A percentile compares a stretch with the other conserved stretches of the same genome.
These are phyloP conservation scores for Erethizon dorsatum DNA, from an alignment of 2,797 vertebrate species.

Conservation along the genomic window DNA sequence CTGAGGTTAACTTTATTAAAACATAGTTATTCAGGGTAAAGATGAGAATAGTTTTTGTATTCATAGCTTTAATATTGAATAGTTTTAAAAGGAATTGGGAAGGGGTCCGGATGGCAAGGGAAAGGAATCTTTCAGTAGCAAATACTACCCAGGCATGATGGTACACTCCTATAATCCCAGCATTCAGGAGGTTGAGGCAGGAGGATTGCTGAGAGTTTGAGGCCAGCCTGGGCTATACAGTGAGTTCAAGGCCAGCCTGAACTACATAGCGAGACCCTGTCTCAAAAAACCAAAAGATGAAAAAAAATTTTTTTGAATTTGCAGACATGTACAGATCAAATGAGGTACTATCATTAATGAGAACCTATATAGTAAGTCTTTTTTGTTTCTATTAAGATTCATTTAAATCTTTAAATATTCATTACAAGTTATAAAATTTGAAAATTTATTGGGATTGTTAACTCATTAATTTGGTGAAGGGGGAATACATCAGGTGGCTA, in stretches of 20 bases:
- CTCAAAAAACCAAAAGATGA: not conserved
- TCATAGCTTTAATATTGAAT: conserved; percentile 17
- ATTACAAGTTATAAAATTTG: conserved; percentile 27
- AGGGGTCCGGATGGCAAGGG: not conserved
- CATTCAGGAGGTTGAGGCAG: not conserved
- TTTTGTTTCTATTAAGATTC: conserved; percentile 51
- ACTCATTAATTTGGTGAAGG: not conserved
- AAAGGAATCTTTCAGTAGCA: not conserved
- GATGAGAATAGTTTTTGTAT: not conserved
- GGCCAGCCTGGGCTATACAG: not conserved
- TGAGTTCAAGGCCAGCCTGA: not conserved
- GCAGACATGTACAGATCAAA: not conserved
- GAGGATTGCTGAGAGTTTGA: not conserved
- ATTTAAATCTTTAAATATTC: conserved; percentile 62
- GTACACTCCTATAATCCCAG: not conserved
- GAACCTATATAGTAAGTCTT: not conserved
- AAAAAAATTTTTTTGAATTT: conserved; percentile 28
- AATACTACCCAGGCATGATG: not conserved
- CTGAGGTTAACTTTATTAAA: conserved; percentile 44
- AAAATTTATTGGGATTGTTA: conserved; percentile 55
- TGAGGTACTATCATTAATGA: not conserved
- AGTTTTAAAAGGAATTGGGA: not conserved
- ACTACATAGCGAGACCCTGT: not conserved
- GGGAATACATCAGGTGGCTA: not conserved
- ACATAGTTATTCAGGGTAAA: conserved; percentile 30